phyloP scores from a whole-genome alignment of 2,797 vertebrate genomes.

The Girardinus metallicus region DNA sequence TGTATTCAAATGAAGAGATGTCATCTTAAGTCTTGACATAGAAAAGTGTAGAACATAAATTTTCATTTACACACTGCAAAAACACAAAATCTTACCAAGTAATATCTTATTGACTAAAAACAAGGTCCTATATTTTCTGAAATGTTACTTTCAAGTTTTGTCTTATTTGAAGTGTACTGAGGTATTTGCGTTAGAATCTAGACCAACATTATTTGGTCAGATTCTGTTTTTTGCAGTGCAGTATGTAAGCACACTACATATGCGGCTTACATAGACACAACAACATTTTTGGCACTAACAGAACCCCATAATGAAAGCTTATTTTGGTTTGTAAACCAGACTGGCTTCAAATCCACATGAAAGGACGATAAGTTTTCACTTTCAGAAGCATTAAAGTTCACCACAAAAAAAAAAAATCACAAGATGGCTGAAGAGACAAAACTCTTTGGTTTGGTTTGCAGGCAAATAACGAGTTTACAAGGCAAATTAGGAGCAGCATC shows the following conservation, averaged over 20 bases:
- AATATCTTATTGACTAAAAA: too few relatives aligned
- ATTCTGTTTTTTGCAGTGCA: background rate
- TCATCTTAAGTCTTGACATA: background rate
- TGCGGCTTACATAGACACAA: background rate
- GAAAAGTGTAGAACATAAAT: background rate
- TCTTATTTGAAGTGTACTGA: too few relatives aligned
- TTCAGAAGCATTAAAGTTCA: conserved; percentile 15
- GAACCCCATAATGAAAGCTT: background rate
- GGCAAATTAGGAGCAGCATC: conserved; percentile 40
- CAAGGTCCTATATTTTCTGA: too few relatives aligned
- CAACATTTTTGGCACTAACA: background rate
- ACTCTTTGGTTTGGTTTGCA: background rate
- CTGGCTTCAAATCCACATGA: background rate
- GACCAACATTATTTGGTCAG: too few relatives aligned
- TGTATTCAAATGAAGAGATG: background rate
- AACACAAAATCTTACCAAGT: too few relatives aligned
- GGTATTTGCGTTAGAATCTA: too few relatives aligned
- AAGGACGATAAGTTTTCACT: background rate
- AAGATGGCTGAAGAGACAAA: background rate
- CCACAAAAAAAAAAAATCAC: background rate
- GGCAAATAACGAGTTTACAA: conserved; percentile 48
- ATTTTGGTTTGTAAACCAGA: background rate
- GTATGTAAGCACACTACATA: background rate
- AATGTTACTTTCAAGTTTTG: too few relatives aligned
- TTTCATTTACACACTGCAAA: background rate